Evolutionary conservation across 2,113 vertebrate species (phyloP).

Genomic region (Petromus typicus): DNA sequence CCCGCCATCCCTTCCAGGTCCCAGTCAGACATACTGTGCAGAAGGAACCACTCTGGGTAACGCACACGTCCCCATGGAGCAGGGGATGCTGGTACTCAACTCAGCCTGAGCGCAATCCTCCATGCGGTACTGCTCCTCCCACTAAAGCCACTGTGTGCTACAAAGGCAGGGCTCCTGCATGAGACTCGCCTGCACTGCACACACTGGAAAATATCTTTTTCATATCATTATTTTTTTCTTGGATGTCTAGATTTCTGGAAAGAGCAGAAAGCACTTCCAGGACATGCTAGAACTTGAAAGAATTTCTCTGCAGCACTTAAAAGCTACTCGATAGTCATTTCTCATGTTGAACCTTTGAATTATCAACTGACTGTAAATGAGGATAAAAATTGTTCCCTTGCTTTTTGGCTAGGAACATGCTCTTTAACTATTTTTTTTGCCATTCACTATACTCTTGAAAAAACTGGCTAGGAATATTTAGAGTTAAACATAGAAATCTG

Average conservation of each 20-base stretch:
- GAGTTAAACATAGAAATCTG: conserved; percentile 1
- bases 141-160: neutral
- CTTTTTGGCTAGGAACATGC: neutral
- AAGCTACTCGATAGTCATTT: conserved; percentile 3
- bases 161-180: neutral
- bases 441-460: neutral
- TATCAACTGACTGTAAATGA: neutral
- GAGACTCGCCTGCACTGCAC: neutral
- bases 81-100: neutral
- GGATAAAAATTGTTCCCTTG: conserved; percentile 1
- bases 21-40: neutral
- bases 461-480: neutral
- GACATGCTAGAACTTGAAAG: conserved; percentile 23
- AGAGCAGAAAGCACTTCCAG: neutral
- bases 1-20: neutral
- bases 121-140: neutral
- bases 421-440: neutral
- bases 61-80: neutral
- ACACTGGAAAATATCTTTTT: neutral
- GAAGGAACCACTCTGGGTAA: neutral
- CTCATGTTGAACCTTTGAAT: neutral
- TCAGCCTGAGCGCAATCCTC: neutral
- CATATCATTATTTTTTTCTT: neutral
- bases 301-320: conserved; percentile 32
- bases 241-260: conserved; percentile 41